Evolutionary conservation across 2,888 invertebrate genomes (phyloP).

Genomic region (Protonemura montana): DNA sequence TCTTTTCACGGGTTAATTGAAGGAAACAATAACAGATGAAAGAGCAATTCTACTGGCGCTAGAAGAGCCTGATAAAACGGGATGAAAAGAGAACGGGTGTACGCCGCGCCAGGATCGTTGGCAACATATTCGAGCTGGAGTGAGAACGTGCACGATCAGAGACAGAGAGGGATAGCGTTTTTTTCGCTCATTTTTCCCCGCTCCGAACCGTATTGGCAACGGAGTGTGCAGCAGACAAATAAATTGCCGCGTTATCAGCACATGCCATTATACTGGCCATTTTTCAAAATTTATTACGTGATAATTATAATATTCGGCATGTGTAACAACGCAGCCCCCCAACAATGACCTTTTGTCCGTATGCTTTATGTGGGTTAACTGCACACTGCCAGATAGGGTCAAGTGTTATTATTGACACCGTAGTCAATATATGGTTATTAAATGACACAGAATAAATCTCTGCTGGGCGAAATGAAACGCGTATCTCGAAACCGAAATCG

Average conservation of each 20-base stretch:
- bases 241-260: not conserved
- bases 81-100: not conserved
- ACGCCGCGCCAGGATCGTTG: not conserved
- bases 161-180: not conserved
- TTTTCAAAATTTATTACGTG: conserved; percentile 36
- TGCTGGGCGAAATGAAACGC: not conserved
- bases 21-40: conserved; percentile 5
- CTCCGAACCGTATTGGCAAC: not conserved
- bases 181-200: not conserved
- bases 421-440: conserved; percentile 42
- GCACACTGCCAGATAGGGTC: conserved; percentile 42
- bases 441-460: conserved; percentile 25
- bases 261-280: conserved; percentile 23
- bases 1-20: conserved; percentile 12
- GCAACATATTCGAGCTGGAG: not conserved
- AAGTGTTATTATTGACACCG: conserved; percentile 34
- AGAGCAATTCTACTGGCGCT: not conserved
- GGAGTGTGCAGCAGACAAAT: not conserved
- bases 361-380: conserved; percentile 41
- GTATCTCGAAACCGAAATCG: not conserved
- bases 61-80: not conserved
- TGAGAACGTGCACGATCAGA: too few species aligned
- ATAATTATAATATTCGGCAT: conserved; percentile 33
- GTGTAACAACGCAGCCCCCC: not conserved
- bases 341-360: conserved; percentile 37